Percentiles rank a stretch among this genome's conserved stretches.
Conservation (phyloP, 2,888 invertebrate genomes). For the Alviniconcha strummeri region DNA sequence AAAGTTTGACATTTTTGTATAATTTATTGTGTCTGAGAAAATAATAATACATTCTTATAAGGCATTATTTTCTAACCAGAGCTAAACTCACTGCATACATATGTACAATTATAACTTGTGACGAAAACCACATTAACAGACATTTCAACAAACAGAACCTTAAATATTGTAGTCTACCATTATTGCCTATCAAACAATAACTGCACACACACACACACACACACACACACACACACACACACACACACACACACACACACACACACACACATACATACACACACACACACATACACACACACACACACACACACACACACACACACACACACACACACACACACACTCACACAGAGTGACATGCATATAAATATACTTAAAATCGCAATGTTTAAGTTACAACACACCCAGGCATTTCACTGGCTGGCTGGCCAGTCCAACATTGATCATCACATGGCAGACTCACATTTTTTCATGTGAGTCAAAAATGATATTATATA, state of each 20-base stretch:
- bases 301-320: not conserved
- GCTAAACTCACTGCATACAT: too few relatives aligned
- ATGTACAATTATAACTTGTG: too few relatives aligned
- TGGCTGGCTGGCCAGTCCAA: too few relatives aligned
- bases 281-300: not conserved
- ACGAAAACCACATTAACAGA: too few relatives aligned
- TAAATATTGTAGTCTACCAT: too few relatives aligned
- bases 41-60: not conserved
- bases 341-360: not conserved
- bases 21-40: not conserved
- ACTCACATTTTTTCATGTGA: too few relatives aligned
- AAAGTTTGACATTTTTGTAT: not conserved
- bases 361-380: too few relatives aligned
- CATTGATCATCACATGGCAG: too few relatives aligned
- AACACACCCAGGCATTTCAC: too few relatives aligned
- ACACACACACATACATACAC: not conserved
- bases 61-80: too few relatives aligned
- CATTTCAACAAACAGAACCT: too few relatives aligned
- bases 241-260: not conserved
- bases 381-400: too few relatives aligned
- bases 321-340: constrained; percentile 1
- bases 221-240: constrained; percentile 6
- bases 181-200: not conserved
- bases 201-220: not conserved
- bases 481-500: not conserved